Base-by-base conservation (phyloP, 92 coral and sea anemone species). In the Porites lobata region DNA sequence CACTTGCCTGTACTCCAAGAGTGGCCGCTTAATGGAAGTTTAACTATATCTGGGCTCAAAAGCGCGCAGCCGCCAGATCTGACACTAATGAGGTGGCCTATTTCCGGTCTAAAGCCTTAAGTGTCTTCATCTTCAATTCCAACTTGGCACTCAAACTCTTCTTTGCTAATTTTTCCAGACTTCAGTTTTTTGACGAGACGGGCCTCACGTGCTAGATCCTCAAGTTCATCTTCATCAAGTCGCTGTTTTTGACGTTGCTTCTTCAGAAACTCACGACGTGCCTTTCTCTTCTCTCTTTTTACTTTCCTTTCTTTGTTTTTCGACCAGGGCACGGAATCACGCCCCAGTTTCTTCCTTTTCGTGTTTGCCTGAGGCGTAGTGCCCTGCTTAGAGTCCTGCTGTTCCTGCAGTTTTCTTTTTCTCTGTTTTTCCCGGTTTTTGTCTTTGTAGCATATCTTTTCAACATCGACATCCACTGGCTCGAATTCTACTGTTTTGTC, bases 371-470 rank as follows among this genome's bases (percentile, higher is more conserved):
- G 87, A 10, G 67, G 29, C 1, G 75, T 67, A 5, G 18, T 13
- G 12, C 68, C 74, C 47, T 79, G 73, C 11, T 38, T 51, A 10
- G 32, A 75, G 18, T 81, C 91, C 19, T 82, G 83, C 43, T 51
- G 89, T 74, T 82, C 93, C 67, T 78, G 91, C 26, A 94, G 84
- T 32, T 89, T 90, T 22, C 86, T 77, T 76, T 94, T 93, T 24
- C 99, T 83, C 65, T 94, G 96, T 73, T 94, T 96, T 76, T 97
- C 99, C 54, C 99, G 88, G 17, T 69, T 85, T 81, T 95, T 97
- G 92, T 94, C 95, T 75, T 81, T 87, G 83, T 95, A 97, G 19
- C 84, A 91, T 8, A 97, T 92, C 26, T 79, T 77, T 3, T 90
- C 90, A 11, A 88, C 78, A 86, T 97, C 98, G 19, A 95, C 83